These are phyloP conservation scores for Sinotaia quadrata DNA, from an alignment of 2,888 invertebrate genomes.

Conservation along the genomic window DNA sequence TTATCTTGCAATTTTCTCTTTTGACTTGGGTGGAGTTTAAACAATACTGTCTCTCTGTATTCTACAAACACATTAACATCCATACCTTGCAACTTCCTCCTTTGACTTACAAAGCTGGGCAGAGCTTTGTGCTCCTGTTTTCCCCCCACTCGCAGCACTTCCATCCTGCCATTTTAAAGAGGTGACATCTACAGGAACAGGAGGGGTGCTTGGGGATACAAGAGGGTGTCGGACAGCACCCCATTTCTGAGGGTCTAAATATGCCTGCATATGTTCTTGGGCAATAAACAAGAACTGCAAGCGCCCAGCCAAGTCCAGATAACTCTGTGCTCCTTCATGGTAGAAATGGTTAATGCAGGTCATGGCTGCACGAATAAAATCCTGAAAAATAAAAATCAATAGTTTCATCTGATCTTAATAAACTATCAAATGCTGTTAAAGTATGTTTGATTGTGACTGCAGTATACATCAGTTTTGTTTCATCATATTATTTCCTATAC, in stretches of 20 bases:
- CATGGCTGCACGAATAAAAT: conserved; percentile 72
- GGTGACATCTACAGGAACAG: background rate
- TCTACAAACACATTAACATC: background rate
- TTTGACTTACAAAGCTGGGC: conserved; percentile 72
- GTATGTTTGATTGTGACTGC: no score
- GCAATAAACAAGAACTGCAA: conserved; percentile 66
- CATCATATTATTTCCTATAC: no score
- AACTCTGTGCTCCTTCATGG: conserved; percentile 66
- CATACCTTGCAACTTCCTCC: conserved; percentile 66
- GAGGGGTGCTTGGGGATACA: conserved; percentile 21
- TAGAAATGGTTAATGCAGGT: conserved; percentile 71
- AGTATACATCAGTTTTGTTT: no score
- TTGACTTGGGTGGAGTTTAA: no score
- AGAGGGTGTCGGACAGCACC: conserved; percentile 57
- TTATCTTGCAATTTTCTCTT: no score
- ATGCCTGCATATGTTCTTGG: conserved; percentile 68
- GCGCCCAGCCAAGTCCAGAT: conserved; percentile 61
- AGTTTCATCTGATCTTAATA: no score
- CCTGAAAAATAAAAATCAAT: no score
- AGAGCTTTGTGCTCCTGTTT: conserved; percentile 43
- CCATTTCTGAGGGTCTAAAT: conserved; percentile 65
- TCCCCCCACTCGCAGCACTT: conserved; percentile 38
- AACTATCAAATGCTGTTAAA: no score
- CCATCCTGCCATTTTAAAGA: conserved; percentile 3
- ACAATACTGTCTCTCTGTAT: background rate